Percentiles rank a stretch among this genome's conserved stretches.
These are phyloP conservation scores for Cryptoprocta ferox DNA, from an alignment of 2,797 vertebrate genomes.

Conservation along the genomic window DNA sequence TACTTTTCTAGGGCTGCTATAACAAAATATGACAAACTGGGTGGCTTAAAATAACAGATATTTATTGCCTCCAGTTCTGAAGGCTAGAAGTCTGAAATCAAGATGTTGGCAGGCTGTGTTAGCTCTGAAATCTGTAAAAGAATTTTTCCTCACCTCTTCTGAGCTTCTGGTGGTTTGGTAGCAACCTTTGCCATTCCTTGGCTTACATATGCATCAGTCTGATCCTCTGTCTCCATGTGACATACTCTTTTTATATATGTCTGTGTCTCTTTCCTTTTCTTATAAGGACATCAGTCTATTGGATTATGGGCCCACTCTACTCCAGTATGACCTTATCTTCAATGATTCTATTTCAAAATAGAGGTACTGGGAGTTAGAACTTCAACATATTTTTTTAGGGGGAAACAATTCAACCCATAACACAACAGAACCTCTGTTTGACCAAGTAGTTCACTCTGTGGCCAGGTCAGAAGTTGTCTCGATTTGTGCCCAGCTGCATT, in stretches of 20 bases:
- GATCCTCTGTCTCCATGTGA: background rate
- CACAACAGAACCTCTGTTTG: background rate
- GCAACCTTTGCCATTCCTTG: background rate
- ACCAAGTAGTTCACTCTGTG: background rate
- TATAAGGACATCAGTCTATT: background rate
- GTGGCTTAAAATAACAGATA: background rate
- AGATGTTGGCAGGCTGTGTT: background rate
- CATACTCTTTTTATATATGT: no score
- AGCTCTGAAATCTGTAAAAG: background rate
- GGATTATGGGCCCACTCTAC: background rate
- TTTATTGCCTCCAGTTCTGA: background rate
- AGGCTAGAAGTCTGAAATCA: background rate
- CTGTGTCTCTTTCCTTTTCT: background rate
- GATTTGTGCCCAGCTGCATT: background rate
- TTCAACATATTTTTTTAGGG: background rate
- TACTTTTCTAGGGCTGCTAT: background rate
- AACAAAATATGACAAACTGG: background rate
- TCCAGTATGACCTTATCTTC: background rate
- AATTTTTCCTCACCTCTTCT: background rate
- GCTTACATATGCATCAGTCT: background rate
- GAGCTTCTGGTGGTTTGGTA: background rate
- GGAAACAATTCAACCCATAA: background rate
- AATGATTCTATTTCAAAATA: background rate
- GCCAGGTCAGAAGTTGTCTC: background rate
- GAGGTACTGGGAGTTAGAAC: background rate